Conservation (phyloP, 2,113 vertebrate genomes). For the Heloderma charlesbogerti region DNA sequence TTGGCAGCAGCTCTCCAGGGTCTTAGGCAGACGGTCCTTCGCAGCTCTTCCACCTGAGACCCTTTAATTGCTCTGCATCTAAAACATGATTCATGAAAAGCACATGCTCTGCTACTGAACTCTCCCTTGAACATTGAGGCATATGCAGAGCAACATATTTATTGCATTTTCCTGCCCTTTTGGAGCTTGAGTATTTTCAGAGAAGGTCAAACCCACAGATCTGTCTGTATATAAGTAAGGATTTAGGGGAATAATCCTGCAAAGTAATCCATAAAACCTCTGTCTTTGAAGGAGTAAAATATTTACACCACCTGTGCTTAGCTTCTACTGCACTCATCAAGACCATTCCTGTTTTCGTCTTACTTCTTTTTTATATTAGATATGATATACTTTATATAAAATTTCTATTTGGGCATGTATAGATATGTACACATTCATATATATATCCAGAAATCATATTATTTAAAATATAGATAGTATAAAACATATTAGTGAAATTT, state of each 20-base stretch:
- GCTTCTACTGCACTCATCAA: constrained; percentile 26
- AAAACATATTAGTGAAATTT: too few relatives aligned
- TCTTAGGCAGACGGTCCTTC: not conserved
- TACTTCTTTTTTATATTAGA: too few relatives aligned
- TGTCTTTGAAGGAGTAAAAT: constrained; percentile 33
- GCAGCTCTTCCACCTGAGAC: not conserved
- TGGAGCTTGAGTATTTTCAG: not conserved
- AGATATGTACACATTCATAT: too few relatives aligned
- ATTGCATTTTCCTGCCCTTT: constrained; percentile 18
- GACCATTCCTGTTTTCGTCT: not conserved
- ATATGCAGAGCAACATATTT: constrained; percentile 50
- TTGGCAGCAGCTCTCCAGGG: not conserved
- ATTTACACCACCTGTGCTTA: not conserved
- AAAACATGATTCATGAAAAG: not conserved
- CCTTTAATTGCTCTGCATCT: not conserved
- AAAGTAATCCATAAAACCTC: constrained; percentile 10
- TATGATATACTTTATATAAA: too few relatives aligned
- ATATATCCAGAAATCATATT: too few relatives aligned
- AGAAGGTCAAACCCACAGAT: not conserved
- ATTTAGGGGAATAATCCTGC: rapidly evolving
- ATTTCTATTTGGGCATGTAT: too few relatives aligned
- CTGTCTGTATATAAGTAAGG: constrained; percentile 28
- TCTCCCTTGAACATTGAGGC: not conserved
- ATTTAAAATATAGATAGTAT: too few relatives aligned
- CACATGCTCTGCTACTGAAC: constrained; percentile 22